A percentile compares a stretch with the other conserved stretches of the same genome.
Evolutionary conservation across 2,797 vertebrate species (phyloP).

Genomic region (Aphelocoma californica): DNA sequence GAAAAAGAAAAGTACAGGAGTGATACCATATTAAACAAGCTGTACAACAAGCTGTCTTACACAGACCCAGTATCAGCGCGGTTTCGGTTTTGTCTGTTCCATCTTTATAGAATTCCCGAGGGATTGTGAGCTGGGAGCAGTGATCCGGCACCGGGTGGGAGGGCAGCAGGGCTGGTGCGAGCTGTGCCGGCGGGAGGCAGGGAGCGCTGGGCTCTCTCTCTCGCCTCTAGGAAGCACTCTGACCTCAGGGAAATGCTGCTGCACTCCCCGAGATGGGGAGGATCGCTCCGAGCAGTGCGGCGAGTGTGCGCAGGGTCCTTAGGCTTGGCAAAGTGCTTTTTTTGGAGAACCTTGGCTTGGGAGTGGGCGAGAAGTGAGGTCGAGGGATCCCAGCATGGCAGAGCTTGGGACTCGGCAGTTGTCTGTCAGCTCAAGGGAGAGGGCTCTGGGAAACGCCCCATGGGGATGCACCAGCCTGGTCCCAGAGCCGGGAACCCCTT

Average conservation of each 20-base stretch:
- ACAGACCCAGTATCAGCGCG: rapidly evolving
- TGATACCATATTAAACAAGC: neutral
- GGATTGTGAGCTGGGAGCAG: neutral
- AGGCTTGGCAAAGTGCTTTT: rapidly evolving
- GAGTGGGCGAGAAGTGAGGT: rapidly evolving
- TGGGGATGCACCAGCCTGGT: neutral
- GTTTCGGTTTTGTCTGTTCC: neutral
- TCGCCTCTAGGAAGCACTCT: constrained; percentile 28
- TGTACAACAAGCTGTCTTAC: neutral
- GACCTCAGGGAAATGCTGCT: neutral
- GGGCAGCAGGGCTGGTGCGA: neutral
- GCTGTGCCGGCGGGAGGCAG: neutral
- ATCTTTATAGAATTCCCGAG: neutral
- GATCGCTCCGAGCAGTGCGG: rapidly evolving
- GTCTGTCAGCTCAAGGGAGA: neutral
- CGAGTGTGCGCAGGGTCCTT: rapidly evolving
- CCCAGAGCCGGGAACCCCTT: neutral
- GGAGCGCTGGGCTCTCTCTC: neutral
- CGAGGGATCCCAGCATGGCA: rapidly evolving
- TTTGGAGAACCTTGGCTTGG: neutral
- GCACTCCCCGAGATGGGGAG: neutral
- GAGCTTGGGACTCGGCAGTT: neutral
- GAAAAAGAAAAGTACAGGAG: neutral
- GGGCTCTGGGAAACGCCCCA: neutral
- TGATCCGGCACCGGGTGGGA: rapidly evolving